Base-by-base conservation (phyloP, 1,140 invertebrate species). In the Leucophenga varia region DNA sequence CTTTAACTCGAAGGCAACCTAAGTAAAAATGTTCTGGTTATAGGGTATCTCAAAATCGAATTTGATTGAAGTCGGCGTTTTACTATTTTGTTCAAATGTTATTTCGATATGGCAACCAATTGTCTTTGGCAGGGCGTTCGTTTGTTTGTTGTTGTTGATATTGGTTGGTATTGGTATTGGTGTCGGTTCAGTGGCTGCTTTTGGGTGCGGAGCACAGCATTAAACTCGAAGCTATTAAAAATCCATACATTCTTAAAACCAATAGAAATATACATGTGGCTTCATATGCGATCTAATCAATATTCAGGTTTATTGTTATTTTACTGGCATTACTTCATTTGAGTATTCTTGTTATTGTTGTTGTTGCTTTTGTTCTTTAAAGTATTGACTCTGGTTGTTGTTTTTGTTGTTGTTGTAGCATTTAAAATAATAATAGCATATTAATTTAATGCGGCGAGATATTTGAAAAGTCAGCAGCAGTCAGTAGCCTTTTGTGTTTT, bases 401-500 rank as follows among this genome's bases (percentile, higher is more conserved):
- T n/a, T n/a, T n/a, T n/a, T n/a, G n/a, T 48, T 48, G 54, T 25
- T 25, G 22, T 25, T 25, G 22, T 25, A 10, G 35, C 35, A 37
- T 19, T 14, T 53, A 58, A 58, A 63, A 57, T 67, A 65, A 49
- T 59, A 56, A 43, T 47, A n/a, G n/a, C n/a, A 52, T 57, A 67
- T 65, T 67, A 67, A 63, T 64, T 67, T 59, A 63, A 59, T 67
- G 63, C 59, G 64, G 63, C 63, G 22, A 25, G 22, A 6, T 5
- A 25, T 25, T 25, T 25, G 67, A 63, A 67, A 67, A 67, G 63
- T 67, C 63, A 67, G 63, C 63, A 67, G 63, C 63, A 67, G 63
- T 67, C 63, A 67, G 67, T 67, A 68, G 63, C 63, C 67, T 63
- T 67, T 67, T 68, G 63, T 67, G 63, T 67, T 67, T 67, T 64